A percentile compares a stretch with the other conserved stretches of the same genome.
These are phyloP conservation scores for Leptinotarsa defecta DNA, from an alignment of 1,140 invertebrate species.

Conservation along the genomic window DNA sequence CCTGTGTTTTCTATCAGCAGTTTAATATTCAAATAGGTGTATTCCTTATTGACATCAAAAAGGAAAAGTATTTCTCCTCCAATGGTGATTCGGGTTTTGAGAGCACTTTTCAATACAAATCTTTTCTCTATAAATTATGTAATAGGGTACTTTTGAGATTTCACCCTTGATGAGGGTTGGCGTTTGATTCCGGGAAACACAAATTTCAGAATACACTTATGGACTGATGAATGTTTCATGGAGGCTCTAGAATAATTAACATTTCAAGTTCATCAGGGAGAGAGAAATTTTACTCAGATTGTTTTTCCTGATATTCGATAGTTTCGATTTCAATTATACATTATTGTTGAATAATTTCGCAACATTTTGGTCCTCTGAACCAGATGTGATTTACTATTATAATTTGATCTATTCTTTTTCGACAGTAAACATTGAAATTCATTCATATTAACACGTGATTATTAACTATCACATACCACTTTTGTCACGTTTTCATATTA, in stretches of 20 bases:
- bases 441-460: no score
- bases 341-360: no score
- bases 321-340: no score
- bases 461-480: no score
- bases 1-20: background rate
- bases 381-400: no score
- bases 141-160: conserved; percentile 7
- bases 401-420: no score
- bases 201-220: background rate
- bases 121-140: conserved; percentile 7
- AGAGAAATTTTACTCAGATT: no score
- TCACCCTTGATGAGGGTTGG: conserved; percentile 11
- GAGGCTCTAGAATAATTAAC: background rate
- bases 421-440: no score
- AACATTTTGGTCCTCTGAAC: no score
- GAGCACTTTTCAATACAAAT: background rate
- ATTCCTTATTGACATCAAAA: background rate
- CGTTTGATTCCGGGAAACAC: background rate
- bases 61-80: background rate
- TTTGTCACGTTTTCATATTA: no score
- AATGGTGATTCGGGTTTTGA: background rate
- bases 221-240: background rate
- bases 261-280: background rate
- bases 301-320: no score
- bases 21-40: background rate